Evolutionary conservation across 2,113 vertebrate genomes (phyloP).

Genomic region (Columba livia): DNA sequence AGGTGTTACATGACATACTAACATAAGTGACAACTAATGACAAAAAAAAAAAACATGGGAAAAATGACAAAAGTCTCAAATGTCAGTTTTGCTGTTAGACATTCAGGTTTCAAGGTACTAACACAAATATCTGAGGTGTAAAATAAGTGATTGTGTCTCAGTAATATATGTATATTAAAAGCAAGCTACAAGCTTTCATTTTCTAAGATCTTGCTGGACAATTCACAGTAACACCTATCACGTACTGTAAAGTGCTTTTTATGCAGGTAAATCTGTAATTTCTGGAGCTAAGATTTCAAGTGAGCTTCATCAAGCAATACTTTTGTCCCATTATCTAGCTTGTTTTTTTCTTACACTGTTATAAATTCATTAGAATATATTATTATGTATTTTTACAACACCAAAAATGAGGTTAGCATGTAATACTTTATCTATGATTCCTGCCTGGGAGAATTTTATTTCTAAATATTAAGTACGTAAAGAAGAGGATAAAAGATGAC

Average conservation of each 20-base stretch:
- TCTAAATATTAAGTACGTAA: neutral
- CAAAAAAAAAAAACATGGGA: neutral
- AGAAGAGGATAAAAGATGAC: neutral
- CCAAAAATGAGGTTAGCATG: neutral
- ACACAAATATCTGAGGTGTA: neutral
- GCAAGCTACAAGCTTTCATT: neutral
- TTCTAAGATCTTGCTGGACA: neutral
- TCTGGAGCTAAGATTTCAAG: neutral
- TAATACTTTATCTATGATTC: neutral
- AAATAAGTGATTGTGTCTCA: neutral
- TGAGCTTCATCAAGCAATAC: neutral
- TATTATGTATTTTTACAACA: neutral
- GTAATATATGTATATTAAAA: neutral
- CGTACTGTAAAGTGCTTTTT: neutral
- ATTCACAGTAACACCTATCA: fast-evolving
- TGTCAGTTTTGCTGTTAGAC: neutral
- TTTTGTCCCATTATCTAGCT: neutral
- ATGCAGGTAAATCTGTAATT: neutral
- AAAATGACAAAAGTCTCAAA: neutral
- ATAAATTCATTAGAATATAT: neutral
- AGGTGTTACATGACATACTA: neutral
- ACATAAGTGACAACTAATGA: neutral
- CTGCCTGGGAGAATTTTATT: neutral
- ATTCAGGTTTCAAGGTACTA: neutral
- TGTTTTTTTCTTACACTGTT: neutral